phyloP scores from a whole-genome alignment of 1,140 invertebrate species.

The Scylla paramamosain region DNA sequence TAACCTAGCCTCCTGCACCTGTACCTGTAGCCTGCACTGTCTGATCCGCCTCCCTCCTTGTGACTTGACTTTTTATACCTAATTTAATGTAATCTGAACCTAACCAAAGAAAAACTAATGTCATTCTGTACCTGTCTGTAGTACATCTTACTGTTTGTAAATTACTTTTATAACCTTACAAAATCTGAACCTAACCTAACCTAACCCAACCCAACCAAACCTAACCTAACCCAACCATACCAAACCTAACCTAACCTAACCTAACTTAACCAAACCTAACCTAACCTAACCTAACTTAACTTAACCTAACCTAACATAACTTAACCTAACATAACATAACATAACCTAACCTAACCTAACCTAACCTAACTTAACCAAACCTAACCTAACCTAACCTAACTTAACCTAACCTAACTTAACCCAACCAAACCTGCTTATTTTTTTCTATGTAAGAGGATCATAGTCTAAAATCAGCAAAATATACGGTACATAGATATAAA shows the following conservation, averaged over 20 bases:
- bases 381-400: constrained; percentile 27
- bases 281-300: too few relatives aligned
- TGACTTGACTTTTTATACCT: not conserved
- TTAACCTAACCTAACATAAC: too few relatives aligned
- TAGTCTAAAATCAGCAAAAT: too few relatives aligned
- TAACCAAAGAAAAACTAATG: not conserved
- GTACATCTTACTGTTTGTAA: not conserved
- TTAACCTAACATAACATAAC: too few relatives aligned
- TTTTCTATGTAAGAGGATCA: too few relatives aligned
- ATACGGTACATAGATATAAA: too few relatives aligned
- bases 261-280: constrained; percentile 39
- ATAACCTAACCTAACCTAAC: too few relatives aligned
- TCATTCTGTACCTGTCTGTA: not conserved
- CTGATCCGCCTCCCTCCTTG: not conserved
- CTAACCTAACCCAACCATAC: too few relatives aligned
- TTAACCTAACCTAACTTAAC: constrained; percentile 23
- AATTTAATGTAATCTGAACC: constrained; percentile 11
- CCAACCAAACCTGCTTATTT: not conserved
- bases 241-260: too few relatives aligned
- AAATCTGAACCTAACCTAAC: too few relatives aligned
- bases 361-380: not conserved
- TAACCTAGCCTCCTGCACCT: not conserved
- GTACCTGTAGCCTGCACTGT: not conserved
- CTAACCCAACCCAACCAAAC: too few relatives aligned
- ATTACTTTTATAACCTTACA: not conserved